Conservation (phyloP, 1,140 invertebrate species). For the Musca vetustissima region DNA sequence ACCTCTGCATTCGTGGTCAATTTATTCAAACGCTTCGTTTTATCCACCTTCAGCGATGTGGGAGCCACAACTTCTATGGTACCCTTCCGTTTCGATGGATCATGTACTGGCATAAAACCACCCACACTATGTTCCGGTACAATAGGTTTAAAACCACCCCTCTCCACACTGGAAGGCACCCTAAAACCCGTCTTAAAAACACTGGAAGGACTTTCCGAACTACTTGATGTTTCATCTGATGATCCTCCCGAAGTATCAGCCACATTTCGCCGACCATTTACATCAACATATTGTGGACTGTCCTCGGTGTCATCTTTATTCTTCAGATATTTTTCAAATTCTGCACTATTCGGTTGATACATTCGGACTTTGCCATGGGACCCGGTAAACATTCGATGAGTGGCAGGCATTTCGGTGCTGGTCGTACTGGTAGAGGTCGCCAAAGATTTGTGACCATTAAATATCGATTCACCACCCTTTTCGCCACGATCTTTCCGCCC, state of each 20-base stretch:
- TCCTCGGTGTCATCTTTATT: slow-evolving; percentile 30
- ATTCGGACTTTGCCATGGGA: slow-evolving; percentile 50
- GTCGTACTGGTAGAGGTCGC: not conserved
- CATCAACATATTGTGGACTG: slow-evolving; percentile 25
- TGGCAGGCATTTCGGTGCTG: slow-evolving; percentile 39
- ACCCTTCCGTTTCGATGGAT: slow-evolving; percentile 46
- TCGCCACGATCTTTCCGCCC: slow-evolving; percentile 47
- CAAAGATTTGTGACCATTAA: not conserved
- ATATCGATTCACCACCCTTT: slow-evolving; percentile 28
- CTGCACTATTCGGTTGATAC: slow-evolving; percentile 52
- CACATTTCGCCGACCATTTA: slow-evolving; percentile 36
- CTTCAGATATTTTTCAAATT: slow-evolving; percentile 52
- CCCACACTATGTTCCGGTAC: slow-evolving; percentile 64
- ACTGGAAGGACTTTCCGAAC: slow-evolving; percentile 34
- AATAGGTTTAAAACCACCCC: slow-evolving; percentile 73
- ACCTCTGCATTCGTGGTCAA: not conserved
- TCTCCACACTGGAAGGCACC: slow-evolving; percentile 66
- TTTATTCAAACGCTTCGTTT: slow-evolving; percentile 21
- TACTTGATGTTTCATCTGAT: slow-evolving; percentile 54
- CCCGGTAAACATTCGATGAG: slow-evolving; percentile 43
- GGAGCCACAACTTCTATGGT: slow-evolving; percentile 40
- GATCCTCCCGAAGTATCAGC: slow-evolving; percentile 45
- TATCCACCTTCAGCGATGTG: slow-evolving; percentile 2
- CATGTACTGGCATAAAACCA: slow-evolving; percentile 66
- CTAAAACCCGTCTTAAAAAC: slow-evolving; percentile 58